Evolutionary conservation across 2,797 vertebrate species (phyloP).

Genomic region (Vipera latastei): DNA sequence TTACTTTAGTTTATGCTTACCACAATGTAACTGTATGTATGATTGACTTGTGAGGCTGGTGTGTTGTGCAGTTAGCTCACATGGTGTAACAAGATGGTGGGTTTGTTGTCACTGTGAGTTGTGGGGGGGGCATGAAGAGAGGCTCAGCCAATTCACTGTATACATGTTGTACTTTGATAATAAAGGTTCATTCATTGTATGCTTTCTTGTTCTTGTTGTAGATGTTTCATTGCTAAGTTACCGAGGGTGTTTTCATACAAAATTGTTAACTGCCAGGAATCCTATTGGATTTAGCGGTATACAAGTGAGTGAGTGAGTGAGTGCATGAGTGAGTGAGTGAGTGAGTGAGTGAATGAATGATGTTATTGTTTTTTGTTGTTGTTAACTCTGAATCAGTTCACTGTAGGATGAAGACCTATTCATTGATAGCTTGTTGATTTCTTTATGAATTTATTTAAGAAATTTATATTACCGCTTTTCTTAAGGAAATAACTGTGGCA

Average conservation of each 20-base stretch:
- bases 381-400: not conserved
- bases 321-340: too few species aligned
- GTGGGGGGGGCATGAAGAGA: too few species aligned
- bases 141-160: too few species aligned
- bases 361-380: not conserved
- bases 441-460: not conserved
- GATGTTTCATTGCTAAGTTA: not conserved
- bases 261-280: not conserved
- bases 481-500: not conserved
- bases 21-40: not conserved
- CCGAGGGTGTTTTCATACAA: not conserved
- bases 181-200: not conserved
- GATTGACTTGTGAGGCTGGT: too few species aligned
- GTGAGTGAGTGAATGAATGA: too few species aligned
- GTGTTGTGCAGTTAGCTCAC: too few species aligned
- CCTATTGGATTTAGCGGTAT: not conserved
- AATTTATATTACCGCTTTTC: not conserved
- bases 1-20: not conserved
- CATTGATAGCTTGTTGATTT: not conserved
- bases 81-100: too few species aligned
- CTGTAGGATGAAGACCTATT: not conserved
- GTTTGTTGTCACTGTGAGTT: too few species aligned
- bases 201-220: not conserved
- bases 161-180: too few species aligned
- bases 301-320: not conserved